Evolutionary conservation across 2,888 invertebrate species (phyloP).

Genomic region (Megalurothrips usitatus): DNA sequence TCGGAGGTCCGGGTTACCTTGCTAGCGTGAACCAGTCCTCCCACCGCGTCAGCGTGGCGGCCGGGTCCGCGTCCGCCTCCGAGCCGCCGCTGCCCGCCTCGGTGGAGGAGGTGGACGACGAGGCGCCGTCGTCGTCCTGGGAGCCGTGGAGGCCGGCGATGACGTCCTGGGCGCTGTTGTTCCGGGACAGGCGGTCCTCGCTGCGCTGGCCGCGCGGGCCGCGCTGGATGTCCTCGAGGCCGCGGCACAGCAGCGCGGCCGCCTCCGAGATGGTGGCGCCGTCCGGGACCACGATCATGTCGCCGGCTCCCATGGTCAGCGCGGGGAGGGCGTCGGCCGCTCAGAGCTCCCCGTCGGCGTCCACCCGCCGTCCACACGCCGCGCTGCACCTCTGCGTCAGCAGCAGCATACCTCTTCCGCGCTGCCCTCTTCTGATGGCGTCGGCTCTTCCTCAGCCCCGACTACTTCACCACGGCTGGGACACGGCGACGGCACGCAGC

Average conservation of each 20-base stretch:
- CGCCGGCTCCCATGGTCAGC: background rate
- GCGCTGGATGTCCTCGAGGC: slow-evolving; percentile 10
- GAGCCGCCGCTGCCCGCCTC: background rate
- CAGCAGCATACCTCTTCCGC: too few species aligned
- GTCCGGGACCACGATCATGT: background rate
- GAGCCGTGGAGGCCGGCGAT: background rate
- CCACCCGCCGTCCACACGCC: too few species aligned
- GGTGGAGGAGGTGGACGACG: background rate
- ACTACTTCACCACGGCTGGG: too few species aligned
- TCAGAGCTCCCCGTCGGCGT: too few species aligned
- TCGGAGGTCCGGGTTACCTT: background rate
- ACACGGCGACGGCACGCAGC: too few species aligned
- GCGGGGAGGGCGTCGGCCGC: too few species aligned
- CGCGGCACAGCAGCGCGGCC: background rate
- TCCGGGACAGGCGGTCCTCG: background rate
- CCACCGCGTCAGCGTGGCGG: slow-evolving; percentile 2
- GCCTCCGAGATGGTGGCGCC: slow-evolving; percentile 12
- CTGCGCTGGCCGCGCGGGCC: slow-evolving; percentile 1
- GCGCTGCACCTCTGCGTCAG: too few species aligned
- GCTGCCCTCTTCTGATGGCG: too few species aligned
- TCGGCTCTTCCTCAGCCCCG: too few species aligned
- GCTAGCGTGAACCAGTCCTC: slow-evolving; percentile 16
- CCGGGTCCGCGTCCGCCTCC: background rate
- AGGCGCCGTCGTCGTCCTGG: background rate
- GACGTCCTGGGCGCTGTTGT: slow-evolving; percentile 8